Conservation (phyloP, 2,888 invertebrate species). For the Aporophyla nigra region DNA sequence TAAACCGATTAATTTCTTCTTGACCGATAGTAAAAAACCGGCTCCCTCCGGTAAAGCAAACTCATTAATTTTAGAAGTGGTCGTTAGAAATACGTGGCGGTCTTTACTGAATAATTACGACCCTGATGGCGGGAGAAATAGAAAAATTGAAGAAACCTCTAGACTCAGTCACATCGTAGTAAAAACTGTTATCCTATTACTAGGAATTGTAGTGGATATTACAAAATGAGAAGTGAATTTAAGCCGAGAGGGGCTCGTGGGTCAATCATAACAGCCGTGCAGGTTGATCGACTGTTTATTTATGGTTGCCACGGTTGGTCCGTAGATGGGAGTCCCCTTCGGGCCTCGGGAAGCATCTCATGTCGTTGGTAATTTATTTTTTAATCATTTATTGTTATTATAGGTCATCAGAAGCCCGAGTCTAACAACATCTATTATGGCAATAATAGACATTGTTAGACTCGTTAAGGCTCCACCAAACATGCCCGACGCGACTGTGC, state of each 20-base stretch:
- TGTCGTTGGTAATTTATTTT: no score
- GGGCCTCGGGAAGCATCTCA: no score
- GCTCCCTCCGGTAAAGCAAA: conserved; percentile 52
- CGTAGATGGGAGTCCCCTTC: no score
- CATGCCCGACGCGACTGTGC: no score
- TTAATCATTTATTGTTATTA: no score
- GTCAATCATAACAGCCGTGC: no score
- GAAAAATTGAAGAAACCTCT: conserved; percentile 31
- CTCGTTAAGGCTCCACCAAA: no score
- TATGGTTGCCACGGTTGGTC: no score
- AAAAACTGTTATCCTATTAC: conserved; percentile 20
- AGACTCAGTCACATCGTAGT: conserved; percentile 11
- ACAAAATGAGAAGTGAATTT: conserved; percentile 10
- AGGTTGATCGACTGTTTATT: no score
- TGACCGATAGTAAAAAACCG: conserved; percentile 36
- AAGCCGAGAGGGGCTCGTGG: neutral
- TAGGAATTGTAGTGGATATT: conserved; percentile 22
- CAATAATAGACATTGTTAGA: no score
- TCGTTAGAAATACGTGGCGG: conserved; percentile 57
- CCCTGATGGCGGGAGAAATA: conserved; percentile 39
- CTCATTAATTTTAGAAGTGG: conserved; percentile 65
- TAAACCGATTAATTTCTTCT: conserved; percentile 25
- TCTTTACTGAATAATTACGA: conserved; percentile 62
- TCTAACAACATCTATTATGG: no score
- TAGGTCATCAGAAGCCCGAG: no score